phyloP scores from a whole-genome alignment of 2,888 invertebrate genomes.

The Spatulosminthurus flaviceps region DNA sequence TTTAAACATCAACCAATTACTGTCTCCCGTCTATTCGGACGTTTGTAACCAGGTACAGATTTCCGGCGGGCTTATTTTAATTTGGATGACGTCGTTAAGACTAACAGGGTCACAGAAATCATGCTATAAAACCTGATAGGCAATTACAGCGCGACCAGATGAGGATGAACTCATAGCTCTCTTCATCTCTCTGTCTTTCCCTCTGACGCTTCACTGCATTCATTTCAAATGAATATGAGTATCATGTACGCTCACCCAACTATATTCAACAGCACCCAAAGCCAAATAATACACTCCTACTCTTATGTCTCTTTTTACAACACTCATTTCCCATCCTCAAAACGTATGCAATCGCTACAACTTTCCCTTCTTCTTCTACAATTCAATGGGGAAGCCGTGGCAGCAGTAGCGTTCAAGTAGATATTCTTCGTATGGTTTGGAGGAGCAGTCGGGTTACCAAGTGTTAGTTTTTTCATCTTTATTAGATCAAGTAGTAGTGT shows the following conservation, averaged over 20 bases:
- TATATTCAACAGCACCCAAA: constrained; percentile 13
- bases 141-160: constrained; percentile 51
- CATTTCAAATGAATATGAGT: constrained; percentile 44
- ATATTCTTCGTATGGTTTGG: no score
- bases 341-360: no score
- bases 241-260: constrained; percentile 1
- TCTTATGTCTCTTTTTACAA: neutral
- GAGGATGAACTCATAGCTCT: constrained; percentile 35
- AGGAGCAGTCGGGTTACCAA: no score
- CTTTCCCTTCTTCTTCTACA: no score
- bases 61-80: constrained; percentile 60
- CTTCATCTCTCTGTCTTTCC: constrained; percentile 23
- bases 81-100: constrained; percentile 59
- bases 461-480: no score
- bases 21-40: constrained; percentile 29
- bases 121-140: constrained; percentile 54
- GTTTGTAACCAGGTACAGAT: constrained; percentile 38
- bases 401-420: no score
- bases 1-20: constrained; percentile 56
- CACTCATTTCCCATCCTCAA: no score
- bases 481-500: no score
- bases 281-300: neutral
- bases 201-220: constrained; percentile 25
- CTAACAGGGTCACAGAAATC: constrained; percentile 52
- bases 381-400: no score